Evolutionary conservation across 2,888 invertebrate species (phyloP).

Genomic region (Mantis religiosa): DNA sequence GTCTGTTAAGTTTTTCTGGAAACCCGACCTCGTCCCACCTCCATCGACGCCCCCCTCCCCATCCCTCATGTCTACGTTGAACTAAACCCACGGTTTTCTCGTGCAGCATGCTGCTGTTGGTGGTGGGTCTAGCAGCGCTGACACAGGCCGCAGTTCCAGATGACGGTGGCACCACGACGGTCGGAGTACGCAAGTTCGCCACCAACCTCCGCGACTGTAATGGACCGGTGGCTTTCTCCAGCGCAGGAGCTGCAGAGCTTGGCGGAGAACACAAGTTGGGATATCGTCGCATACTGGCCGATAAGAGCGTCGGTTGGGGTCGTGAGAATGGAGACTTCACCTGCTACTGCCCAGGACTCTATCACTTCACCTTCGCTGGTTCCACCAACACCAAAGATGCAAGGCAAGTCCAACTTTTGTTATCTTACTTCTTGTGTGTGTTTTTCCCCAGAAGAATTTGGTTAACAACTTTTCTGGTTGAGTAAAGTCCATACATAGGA

Average conservation of each 20-base stretch:
- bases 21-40: no score
- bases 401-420: slow-evolving; percentile 4
- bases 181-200: slow-evolving; percentile 44
- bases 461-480: no score
- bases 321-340: slow-evolving; percentile 46
- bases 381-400: slow-evolving; percentile 39
- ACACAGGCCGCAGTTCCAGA: slow-evolving; percentile 39
- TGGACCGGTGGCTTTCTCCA: slow-evolving; percentile 45
- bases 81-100: background rate
- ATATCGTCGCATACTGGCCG: slow-evolving; percentile 40
- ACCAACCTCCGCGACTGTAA: slow-evolving; percentile 44
- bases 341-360: slow-evolving; percentile 47
- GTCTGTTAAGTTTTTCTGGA: no score
- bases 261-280: slow-evolving; percentile 31
- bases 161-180: slow-evolving; percentile 39
- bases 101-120: slow-evolving; percentile 40
- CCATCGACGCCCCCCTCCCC: no score
- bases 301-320: slow-evolving; percentile 47
- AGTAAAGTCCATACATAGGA: no score
- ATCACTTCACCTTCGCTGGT: slow-evolving; percentile 47
- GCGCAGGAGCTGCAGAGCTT: slow-evolving; percentile 34
- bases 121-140: slow-evolving; percentile 33
- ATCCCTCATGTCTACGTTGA: background rate
- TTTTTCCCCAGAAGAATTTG: no score
- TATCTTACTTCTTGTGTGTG: no score